phyloP scores from a whole-genome alignment of 2,888 invertebrate genomes.

The Zygaena filipendulae region DNA sequence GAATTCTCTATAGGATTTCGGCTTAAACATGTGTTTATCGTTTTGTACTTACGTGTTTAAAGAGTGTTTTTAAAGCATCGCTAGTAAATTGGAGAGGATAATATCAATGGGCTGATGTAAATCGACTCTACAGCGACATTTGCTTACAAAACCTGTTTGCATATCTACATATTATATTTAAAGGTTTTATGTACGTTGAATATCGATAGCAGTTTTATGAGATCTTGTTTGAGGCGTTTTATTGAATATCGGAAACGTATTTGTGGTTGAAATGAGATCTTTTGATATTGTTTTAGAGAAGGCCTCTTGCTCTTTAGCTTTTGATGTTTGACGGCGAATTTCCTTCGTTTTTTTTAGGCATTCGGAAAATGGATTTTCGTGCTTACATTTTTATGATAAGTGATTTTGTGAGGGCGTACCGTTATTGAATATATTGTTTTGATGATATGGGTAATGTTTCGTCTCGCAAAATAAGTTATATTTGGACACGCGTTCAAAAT shows the following conservation, averaged over 20 bases:
- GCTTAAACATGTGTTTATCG: conserved; percentile 25
- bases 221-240: conserved; percentile 49
- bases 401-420: too few species aligned
- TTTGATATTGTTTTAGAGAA: conserved; percentile 42
- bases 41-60: too few species aligned
- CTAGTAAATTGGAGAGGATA: conserved; percentile 26
- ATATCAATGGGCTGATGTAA: conserved; percentile 25
- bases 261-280: conserved; percentile 50
- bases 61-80: too few species aligned
- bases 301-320: conserved; percentile 34
- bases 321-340: conserved; percentile 39
- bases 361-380: conserved; percentile 15
- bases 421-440: too few species aligned
- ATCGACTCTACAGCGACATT: conserved; percentile 24
- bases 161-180: conserved; percentile 33
- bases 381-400: too few species aligned
- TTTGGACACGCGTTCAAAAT: too few species aligned
- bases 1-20: conserved; percentile 23
- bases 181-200: conserved; percentile 26
- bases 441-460: too few species aligned
- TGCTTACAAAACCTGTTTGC: conserved; percentile 31
- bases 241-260: conserved; percentile 59
- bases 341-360: conserved; percentile 28
- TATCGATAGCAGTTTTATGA: conserved; percentile 36
- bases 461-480: too few species aligned